phyloP scores from a whole-genome alignment of 2,888 invertebrate genomes.

The Beris morrisii region DNA sequence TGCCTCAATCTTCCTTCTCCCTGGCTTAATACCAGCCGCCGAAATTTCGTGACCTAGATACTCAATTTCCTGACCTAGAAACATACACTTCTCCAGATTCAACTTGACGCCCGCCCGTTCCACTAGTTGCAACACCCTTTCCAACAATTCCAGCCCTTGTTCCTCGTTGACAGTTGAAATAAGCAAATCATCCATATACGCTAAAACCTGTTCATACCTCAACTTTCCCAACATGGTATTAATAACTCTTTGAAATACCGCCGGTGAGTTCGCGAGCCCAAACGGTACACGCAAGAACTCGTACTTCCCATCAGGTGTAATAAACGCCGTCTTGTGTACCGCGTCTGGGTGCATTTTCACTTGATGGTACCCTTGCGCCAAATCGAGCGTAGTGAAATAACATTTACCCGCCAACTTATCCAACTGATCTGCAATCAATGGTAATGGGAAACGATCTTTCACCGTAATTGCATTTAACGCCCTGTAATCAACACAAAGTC shows the following conservation, averaged over 20 bases:
- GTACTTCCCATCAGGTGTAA: constrained; percentile 36
- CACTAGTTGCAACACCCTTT: no score
- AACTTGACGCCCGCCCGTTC: no score
- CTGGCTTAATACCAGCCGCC: no score
- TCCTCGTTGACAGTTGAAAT: no score
- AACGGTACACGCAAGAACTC: constrained; percentile 31
- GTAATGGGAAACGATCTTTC: constrained; percentile 39
- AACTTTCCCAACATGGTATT: constrained; percentile 34
- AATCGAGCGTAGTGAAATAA: no score
- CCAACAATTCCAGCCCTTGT: no score
- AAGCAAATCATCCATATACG: constrained; percentile 28
- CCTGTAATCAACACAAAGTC: constrained; percentile 38
- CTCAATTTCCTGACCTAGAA: neutral
- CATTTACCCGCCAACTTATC: no score
- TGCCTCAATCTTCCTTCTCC: neutral
- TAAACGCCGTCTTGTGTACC: constrained; percentile 35
- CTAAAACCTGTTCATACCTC: constrained; percentile 13
- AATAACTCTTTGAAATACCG: constrained; percentile 45
- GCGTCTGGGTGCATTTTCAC: neutral
- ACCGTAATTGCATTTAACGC: constrained; percentile 37
- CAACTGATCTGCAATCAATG: constrained; percentile 36
- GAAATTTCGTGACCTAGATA: neutral
- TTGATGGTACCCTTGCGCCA: no score
- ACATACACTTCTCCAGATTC: no score
- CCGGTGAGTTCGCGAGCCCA: constrained; percentile 32